Conservation (phyloP, 2,797 vertebrate species). For the Pyrocephalus nanus region DNA sequence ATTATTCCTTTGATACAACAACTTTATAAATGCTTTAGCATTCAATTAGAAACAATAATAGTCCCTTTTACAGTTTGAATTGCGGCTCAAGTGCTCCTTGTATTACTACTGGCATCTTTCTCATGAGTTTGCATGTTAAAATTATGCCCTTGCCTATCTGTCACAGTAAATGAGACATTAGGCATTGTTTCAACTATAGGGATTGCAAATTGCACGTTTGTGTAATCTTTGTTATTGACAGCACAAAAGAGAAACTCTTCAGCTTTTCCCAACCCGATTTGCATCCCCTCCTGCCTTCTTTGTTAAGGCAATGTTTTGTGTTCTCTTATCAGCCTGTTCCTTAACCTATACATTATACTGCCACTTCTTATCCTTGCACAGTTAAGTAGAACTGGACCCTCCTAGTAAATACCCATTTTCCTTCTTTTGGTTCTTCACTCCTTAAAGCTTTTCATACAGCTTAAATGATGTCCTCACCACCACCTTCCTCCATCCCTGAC, state of each 20-base stretch:
- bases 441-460: not conserved
- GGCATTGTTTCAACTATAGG: not conserved
- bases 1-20: slow-evolving; percentile 54
- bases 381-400: not conserved
- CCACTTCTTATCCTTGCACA: not conserved
- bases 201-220: not conserved
- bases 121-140: slow-evolving; percentile 9
- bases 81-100: slow-evolving; percentile 30
- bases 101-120: slow-evolving; percentile 27
- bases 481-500: not conserved
- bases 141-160: not conserved
- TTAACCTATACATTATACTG: not conserved
- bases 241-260: not conserved
- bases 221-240: not conserved
- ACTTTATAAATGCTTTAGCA: slow-evolving; percentile 47
- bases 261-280: not conserved
- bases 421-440: not conserved
- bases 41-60: slow-evolving; percentile 51
- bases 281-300: not conserved
- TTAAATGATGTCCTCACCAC: not conserved
- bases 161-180: not conserved
- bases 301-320: not conserved
- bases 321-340: not conserved
- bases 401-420: not conserved
- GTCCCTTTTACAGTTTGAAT: slow-evolving; percentile 3